phyloP scores from a whole-genome alignment of 1,140 invertebrate species.

The Chymomyza costata region DNA sequence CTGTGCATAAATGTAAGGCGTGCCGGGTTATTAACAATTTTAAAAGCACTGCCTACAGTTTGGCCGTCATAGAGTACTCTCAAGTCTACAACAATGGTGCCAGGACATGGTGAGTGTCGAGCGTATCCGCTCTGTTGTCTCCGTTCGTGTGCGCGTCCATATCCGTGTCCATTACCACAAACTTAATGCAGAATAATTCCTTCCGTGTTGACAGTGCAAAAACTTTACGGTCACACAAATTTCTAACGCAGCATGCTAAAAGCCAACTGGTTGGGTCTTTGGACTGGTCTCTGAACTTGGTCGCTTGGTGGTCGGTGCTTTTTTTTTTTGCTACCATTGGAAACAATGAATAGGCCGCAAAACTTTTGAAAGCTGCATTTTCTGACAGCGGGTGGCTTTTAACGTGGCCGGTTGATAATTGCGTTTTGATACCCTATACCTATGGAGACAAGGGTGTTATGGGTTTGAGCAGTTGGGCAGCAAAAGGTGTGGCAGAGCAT shows the following conservation, averaged over 20 bases:
- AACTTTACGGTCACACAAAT: slow-evolving; percentile 57
- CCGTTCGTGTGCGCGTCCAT: slow-evolving; percentile 7
- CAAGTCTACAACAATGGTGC: slow-evolving; percentile 35
- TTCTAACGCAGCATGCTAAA: slow-evolving; percentile 22
- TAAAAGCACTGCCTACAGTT: slow-evolving; percentile 41
- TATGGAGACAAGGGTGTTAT: too few species aligned
- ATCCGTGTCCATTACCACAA: slow-evolving; percentile 59
- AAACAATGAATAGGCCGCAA: slow-evolving; percentile 69
- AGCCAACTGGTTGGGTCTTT: background rate
- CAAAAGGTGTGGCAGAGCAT: too few species aligned
- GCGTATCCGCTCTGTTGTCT: too few species aligned
- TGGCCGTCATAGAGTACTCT: slow-evolving; percentile 32
- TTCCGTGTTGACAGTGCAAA: slow-evolving; percentile 71
- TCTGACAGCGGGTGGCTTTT: slow-evolving; percentile 24
- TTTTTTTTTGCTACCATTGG: slow-evolving; percentile 53
- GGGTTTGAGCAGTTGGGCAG: too few species aligned
- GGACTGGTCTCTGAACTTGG: slow-evolving; percentile 18
- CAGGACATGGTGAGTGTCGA: slow-evolving; percentile 10
- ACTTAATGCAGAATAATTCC: slow-evolving; percentile 71
- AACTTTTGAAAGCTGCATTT: slow-evolving; percentile 59
- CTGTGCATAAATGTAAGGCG: slow-evolving; percentile 66
- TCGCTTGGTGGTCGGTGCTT: slow-evolving; percentile 22
- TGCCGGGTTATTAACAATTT: slow-evolving; percentile 71
- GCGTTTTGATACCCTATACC: too few species aligned
- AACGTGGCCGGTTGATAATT: too few species aligned